These are phyloP conservation scores for Caenorhabditis sp. DNA, from an alignment of 2,888 invertebrate species.

Conservation along the genomic window DNA sequence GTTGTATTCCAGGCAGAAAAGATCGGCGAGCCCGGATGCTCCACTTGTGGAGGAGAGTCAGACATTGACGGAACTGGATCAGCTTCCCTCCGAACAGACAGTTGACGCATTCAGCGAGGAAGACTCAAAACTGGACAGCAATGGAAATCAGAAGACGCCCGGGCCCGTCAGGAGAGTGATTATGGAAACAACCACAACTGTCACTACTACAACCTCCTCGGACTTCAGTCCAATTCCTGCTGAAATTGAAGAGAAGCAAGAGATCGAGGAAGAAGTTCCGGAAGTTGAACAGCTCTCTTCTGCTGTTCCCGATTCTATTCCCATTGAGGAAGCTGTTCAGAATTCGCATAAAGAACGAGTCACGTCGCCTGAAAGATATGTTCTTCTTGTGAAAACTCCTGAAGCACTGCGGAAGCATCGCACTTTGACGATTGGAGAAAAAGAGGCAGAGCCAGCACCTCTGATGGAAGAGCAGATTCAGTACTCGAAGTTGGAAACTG, in stretches of 20 bases:
- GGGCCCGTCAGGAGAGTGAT: constrained; percentile 21
- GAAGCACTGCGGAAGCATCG: constrained; percentile 57
- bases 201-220: constrained; percentile 26
- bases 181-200: constrained; percentile 24
- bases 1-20: constrained; percentile 45
- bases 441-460: constrained; percentile 10
- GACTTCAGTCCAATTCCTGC: constrained; percentile 6
- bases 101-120: constrained; percentile 20
- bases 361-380: constrained; percentile 54
- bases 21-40: constrained; percentile 55
- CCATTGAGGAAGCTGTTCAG: not conserved
- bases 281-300: not conserved
- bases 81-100: constrained; percentile 19
- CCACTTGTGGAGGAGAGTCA: constrained; percentile 29
- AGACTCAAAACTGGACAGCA: constrained; percentile 23
- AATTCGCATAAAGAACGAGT: constrained; percentile 34
- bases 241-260: constrained; percentile 15
- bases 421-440: constrained; percentile 46
- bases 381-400: constrained; percentile 56
- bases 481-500: constrained; percentile 39
- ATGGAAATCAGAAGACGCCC: constrained; percentile 34
- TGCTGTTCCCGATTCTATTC: constrained; percentile 6
- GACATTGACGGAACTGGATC: constrained; percentile 31
- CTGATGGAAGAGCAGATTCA: constrained; percentile 29
- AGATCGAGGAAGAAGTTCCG: constrained; percentile 24